A percentile compares a stretch with the other conserved stretches of the same genome.
These are phyloP conservation scores for Hydractinia echinata DNA, from an alignment of 30 jellyfish, hydroid and myxozoan species.

Conservation along the genomic window DNA sequence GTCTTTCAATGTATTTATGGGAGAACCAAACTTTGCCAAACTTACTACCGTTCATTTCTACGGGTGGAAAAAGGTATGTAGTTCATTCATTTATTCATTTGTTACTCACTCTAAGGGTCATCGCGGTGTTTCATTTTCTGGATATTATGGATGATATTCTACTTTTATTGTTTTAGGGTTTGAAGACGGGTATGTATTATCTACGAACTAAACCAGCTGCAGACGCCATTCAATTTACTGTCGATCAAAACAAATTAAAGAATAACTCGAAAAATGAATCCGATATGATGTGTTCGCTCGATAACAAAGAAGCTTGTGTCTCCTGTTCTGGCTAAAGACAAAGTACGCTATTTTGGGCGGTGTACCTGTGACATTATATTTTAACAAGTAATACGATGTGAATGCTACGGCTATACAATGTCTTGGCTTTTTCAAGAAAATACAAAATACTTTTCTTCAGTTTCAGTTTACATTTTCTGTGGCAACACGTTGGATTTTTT, in stretches of 20 bases:
- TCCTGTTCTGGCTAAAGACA: constrained; percentile 49
- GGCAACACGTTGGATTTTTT: too few species aligned
- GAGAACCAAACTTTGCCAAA: constrained; percentile 89
- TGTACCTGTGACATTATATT: too few species aligned
- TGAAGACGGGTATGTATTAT: constrained; percentile 98
- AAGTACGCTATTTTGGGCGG: not conserved
- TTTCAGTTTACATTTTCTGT: too few species aligned
- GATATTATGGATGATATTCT: not conserved
- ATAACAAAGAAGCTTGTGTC: constrained; percentile 73
- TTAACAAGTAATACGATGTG: too few species aligned
- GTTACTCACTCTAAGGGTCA: not conserved
- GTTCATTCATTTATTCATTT: not conserved
- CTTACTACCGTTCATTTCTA: constrained; percentile 95
- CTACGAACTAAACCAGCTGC: constrained; percentile 98
- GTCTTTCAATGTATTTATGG: constrained; percentile 93
- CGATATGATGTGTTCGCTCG: constrained; percentile 81
- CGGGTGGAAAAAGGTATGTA: constrained; percentile 96
- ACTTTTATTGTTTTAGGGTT: constrained; percentile 44
- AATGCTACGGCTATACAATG: too few species aligned
- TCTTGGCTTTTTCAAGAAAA: too few species aligned
- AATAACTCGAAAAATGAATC: constrained; percentile 22
- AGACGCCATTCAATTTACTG: constrained; percentile 94
- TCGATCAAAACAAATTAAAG: constrained; percentile 65
- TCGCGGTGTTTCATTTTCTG: not conserved
- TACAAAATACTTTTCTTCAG: too few species aligned